These are phyloP conservation scores for Epinephelus awoara DNA, from an alignment of 2,797 vertebrate genomes.

Conservation along the genomic window DNA sequence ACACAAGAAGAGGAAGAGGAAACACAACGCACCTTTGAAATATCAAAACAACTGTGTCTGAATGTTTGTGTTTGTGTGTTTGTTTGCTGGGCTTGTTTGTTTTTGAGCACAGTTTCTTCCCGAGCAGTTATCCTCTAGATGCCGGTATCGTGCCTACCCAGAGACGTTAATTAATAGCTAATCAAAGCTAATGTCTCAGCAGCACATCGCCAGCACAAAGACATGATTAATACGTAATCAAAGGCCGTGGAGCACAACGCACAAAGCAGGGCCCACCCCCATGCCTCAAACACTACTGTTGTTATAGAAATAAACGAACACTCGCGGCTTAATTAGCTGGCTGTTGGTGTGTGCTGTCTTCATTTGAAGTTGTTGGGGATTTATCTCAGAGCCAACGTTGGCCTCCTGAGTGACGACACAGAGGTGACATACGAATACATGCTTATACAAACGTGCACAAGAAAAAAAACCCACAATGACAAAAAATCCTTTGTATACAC, in stretches of 20 bases:
- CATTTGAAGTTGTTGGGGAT: constrained; percentile 81
- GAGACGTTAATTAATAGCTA: constrained; percentile 91
- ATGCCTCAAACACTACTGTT: constrained; percentile 80
- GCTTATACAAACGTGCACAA: constrained; percentile 29
- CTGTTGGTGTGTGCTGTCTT: constrained; percentile 71
- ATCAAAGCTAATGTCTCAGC: constrained; percentile 89
- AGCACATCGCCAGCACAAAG: constrained; percentile 86
- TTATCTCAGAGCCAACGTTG: constrained; percentile 75
- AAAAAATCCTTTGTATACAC: constrained; percentile 20
- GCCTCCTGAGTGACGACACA: constrained; percentile 77
- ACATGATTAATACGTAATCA: constrained; percentile 91
- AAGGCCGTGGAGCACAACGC: constrained; percentile 84
- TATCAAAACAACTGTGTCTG: constrained; percentile 86
- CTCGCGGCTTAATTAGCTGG: constrained; percentile 83
- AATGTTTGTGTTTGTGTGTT: constrained; percentile 78
- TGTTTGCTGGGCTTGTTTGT: constrained; percentile 85
- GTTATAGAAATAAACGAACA: constrained; percentile 84
- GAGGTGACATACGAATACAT: constrained; percentile 69
- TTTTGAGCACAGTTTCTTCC: constrained; percentile 81
- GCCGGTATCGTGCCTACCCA: constrained; percentile 83
- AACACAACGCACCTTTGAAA: constrained; percentile 88
- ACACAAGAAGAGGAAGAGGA: constrained; percentile 82
- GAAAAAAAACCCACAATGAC: constrained; percentile 4
- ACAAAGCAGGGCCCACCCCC: constrained; percentile 86
- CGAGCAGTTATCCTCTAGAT: constrained; percentile 84